phyloP scores from a whole-genome alignment of 2,888 invertebrate genomes.

The Eucera pruinosa region DNA sequence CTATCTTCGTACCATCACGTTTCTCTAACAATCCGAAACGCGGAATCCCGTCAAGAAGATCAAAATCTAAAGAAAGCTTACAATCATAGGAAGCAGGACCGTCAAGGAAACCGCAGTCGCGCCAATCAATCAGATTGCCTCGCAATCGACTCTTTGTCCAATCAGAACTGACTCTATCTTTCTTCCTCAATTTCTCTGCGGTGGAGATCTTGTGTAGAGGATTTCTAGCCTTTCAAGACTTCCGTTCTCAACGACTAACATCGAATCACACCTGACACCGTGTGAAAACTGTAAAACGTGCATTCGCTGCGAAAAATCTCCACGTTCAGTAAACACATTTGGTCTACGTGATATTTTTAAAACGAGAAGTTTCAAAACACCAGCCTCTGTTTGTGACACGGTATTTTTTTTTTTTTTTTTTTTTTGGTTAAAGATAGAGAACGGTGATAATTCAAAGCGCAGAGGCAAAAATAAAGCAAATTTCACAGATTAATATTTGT shows the following conservation, averaged over 20 bases:
- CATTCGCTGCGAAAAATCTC: neutral
- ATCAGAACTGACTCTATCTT: slow-evolving; percentile 46
- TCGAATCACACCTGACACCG: slow-evolving; percentile 31
- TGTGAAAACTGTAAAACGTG: slow-evolving; percentile 40
- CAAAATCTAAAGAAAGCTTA: slow-evolving; percentile 10
- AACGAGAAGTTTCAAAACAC: neutral
- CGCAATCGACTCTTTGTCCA: slow-evolving; percentile 62
- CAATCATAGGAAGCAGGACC: slow-evolving; percentile 3
- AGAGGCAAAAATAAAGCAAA: neutral
- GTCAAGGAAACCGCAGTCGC: neutral
- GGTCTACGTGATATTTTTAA: neutral
- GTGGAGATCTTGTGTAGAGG: neutral
- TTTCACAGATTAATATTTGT: slow-evolving; percentile 26
- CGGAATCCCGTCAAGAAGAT: slow-evolving; percentile 18
- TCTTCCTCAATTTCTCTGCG: neutral
- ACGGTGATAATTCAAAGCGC: neutral
- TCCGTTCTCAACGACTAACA: slow-evolving; percentile 9
- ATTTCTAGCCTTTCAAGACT: slow-evolving; percentile 24
- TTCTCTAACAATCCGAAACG: neutral
- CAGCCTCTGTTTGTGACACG: neutral
- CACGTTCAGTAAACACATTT: slow-evolving; percentile 8
- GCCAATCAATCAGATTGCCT: slow-evolving; percentile 61
- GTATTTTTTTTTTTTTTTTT: neutral
- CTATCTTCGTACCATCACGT: neutral
- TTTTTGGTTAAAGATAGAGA: no score